phyloP scores from a whole-genome alignment of 2,888 invertebrate species.

The Stramonita haemastoma region DNA sequence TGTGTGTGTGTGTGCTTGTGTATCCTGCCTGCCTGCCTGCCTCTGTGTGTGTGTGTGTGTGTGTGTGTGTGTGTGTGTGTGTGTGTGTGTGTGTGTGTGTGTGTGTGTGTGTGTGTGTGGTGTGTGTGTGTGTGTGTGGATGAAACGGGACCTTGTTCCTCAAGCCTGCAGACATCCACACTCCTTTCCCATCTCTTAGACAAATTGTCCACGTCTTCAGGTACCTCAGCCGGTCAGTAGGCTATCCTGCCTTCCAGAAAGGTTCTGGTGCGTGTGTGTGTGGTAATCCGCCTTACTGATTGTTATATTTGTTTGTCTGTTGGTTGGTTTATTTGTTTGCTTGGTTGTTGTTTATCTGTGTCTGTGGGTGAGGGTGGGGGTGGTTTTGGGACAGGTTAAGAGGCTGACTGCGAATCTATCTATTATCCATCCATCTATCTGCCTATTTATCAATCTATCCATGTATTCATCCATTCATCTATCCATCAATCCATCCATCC shows the following conservation, averaged over 20 bases:
- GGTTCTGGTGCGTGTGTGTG: background rate
- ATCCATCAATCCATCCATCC: no score
- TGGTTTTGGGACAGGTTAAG: no score
- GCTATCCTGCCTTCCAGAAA: no score
- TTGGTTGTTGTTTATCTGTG: background rate
- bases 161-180: no score
- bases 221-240: no score
- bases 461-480: background rate
- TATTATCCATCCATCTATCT: no score
- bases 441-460: background rate
- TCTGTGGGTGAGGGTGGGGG: no score
- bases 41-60: background rate
- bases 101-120: background rate
- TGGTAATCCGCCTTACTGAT: background rate
- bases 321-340: background rate
- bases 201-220: no score
- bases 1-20: background rate
- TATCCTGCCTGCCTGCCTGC: background rate
- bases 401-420: no score
- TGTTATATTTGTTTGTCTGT: background rate
- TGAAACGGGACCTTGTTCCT: no score
- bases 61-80: background rate
- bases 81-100: background rate
- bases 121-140: background rate
- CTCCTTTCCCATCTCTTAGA: no score